Conservation (phyloP, 92 coral and sea anemone genomes). For the Porites rus region DNA sequence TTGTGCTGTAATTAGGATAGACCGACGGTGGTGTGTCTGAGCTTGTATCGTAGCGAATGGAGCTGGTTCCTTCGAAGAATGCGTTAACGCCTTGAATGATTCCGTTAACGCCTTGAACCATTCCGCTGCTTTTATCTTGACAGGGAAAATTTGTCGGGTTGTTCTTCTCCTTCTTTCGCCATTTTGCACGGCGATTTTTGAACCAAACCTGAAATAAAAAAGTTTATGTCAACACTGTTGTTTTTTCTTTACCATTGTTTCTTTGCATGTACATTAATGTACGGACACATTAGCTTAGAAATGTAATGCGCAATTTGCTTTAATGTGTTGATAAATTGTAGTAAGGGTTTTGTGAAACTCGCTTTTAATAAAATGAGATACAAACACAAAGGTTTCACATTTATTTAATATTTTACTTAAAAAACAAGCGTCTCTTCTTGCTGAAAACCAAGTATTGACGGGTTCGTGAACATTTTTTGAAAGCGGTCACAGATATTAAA, state of each 20-base stretch:
- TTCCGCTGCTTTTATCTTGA: constrained; percentile 78
- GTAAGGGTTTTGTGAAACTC: constrained; percentile 41
- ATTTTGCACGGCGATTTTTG: constrained; percentile 96
- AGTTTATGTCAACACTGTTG: constrained; percentile 39
- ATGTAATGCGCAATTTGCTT: constrained; percentile 29
- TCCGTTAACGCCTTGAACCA: constrained; percentile 80
- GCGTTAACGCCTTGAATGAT: constrained; percentile 86
- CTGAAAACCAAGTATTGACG: neutral
- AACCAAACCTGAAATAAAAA: constrained; percentile 91
- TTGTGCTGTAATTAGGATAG: constrained; percentile 80
- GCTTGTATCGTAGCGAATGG: constrained; percentile 78
- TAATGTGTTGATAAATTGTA: constrained; percentile 45
- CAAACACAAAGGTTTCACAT: constrained; percentile 40
- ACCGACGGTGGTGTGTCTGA: constrained; percentile 84
- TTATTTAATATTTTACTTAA: constrained; percentile 31
- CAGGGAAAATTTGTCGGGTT: constrained; percentile 85
- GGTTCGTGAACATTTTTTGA: no score
- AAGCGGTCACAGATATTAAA: neutral
- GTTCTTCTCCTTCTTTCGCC: constrained; percentile 98
- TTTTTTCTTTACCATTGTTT: constrained; percentile 20
- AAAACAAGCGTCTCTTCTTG: constrained; percentile 24
- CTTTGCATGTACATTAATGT: constrained; percentile 28
- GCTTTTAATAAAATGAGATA: constrained; percentile 32
- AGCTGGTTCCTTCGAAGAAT: constrained; percentile 72
- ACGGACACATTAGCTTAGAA: constrained; percentile 29